Percentiles rank a stretch among this genome's conserved stretches.
Evolutionary conservation across 2,113 vertebrate genomes (phyloP).

Genomic region (Oceanodroma tethys): DNA sequence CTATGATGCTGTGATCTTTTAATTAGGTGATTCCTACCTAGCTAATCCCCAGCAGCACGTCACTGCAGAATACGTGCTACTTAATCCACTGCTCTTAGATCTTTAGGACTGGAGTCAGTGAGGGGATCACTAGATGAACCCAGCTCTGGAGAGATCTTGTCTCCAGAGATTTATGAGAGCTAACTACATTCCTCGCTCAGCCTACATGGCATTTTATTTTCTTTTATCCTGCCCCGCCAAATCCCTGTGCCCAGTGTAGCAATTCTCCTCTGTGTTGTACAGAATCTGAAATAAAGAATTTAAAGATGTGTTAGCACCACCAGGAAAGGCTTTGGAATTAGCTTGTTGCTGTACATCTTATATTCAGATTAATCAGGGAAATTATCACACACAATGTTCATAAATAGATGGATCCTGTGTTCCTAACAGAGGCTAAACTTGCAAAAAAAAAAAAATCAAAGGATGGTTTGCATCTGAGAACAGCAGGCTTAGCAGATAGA

Average conservation of each 20-base stretch:
- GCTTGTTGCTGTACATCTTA: not conserved
- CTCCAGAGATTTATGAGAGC: slow-evolving; percentile 16
- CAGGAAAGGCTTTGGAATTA: slow-evolving; percentile 8
- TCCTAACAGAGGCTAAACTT: not conserved
- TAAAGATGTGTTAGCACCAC: not conserved
- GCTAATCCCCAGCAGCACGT: slow-evolving; percentile 8
- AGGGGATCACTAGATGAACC: slow-evolving; percentile 15
- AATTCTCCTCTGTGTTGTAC: not conserved
- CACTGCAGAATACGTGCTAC: not conserved
- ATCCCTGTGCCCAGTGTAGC: not conserved
- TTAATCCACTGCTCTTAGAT: slow-evolving; percentile 17
- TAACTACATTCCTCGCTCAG: not conserved
- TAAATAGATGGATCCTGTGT: not conserved
- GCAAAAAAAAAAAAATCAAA: not conserved
- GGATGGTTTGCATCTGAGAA: not conserved
- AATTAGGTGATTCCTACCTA: slow-evolving; percentile 4
- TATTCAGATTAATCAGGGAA: slow-evolving; percentile 22
- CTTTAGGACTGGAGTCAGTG: not conserved
- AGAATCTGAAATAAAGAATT: slow-evolving; percentile 23
- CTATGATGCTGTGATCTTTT: not conserved
- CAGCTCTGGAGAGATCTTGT: not conserved
- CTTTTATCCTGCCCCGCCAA: not conserved
- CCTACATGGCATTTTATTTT: not conserved
- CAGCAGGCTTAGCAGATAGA: not conserved
- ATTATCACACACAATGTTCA: not conserved